A percentile compares a stretch with the other conserved stretches of the same genome.
Conservation (phyloP, 1,140 invertebrate species). For the Bombus pyrosoma region DNA sequence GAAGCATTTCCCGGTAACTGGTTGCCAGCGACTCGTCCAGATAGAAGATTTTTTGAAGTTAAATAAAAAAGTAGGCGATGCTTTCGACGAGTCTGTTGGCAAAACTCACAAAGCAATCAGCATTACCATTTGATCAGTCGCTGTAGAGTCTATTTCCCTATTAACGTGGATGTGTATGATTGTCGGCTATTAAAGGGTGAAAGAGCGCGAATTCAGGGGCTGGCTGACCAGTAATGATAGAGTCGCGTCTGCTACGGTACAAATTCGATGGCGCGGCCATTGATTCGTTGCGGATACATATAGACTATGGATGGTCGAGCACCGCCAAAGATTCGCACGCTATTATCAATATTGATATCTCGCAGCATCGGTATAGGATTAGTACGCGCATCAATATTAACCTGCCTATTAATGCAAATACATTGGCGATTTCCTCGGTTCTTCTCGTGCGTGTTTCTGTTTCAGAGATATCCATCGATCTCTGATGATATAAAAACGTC, state of each 20-base stretch:
- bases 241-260: not conserved
- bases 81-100: not conserved
- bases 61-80: not conserved
- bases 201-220: slow-evolving; percentile 32
- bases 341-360: slow-evolving; percentile 43
- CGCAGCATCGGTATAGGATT: slow-evolving; percentile 9
- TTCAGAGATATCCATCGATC: not conserved
- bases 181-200: slow-evolving; percentile 24
- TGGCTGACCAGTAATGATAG: slow-evolving; percentile 37
- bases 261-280: slow-evolving; percentile 31
- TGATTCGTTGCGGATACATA: not conserved
- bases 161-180: slow-evolving; percentile 23
- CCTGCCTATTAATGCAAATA: slow-evolving; percentile 32
- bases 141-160: not conserved
- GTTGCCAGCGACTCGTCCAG: not conserved
- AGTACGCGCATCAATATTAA: slow-evolving; percentile 34
- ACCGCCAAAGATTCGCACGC: slow-evolving; percentile 19
- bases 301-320: not conserved
- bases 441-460: not conserved
- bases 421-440: not conserved
- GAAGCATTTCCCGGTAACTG: not conserved
- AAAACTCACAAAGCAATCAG: not conserved
- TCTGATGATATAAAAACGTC: not conserved
- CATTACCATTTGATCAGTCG: not conserved
- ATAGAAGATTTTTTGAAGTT: too few species aligned